Evolutionary conservation across 2,113 vertebrate species (phyloP).

Genomic region (Rhea americana): DNA sequence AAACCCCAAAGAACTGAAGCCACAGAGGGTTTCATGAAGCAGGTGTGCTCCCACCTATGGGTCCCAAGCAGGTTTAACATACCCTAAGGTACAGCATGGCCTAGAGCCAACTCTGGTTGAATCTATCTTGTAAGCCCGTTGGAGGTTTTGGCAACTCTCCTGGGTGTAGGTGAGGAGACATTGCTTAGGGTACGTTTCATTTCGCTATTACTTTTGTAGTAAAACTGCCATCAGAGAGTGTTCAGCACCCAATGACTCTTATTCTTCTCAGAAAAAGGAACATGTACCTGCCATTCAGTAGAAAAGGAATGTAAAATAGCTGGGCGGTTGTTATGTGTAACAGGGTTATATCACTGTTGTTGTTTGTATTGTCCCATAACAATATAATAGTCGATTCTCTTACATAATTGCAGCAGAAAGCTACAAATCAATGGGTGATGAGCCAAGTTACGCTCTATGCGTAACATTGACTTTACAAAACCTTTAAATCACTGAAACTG

Average conservation of each 20-base stretch:
- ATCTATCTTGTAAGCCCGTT: not conserved
- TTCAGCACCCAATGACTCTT: not conserved
- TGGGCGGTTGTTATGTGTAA: not conserved
- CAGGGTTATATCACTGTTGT: accelerated
- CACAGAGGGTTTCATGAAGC: not conserved
- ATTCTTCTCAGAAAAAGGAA: not conserved
- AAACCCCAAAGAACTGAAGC: not conserved
- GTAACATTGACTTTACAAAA: not conserved
- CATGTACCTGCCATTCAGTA: not conserved
- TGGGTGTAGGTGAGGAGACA: accelerated
- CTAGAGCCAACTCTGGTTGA: not conserved
- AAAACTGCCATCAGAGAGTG: not conserved
- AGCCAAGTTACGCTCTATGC: not conserved
- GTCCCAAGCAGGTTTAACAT: too few relatives aligned
- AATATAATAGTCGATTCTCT: not conserved
- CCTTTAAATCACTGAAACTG: not conserved
- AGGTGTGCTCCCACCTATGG: too few relatives aligned
- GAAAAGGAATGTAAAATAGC: not conserved
- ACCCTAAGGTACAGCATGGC: not conserved
- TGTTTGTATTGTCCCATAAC: not conserved
- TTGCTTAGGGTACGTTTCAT: not conserved
- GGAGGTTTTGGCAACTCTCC: not conserved
- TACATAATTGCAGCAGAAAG: not conserved
- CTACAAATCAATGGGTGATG: not conserved
- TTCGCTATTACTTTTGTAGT: not conserved